These are phyloP conservation scores for Pampus argenteus DNA, from an alignment of 2,797 vertebrate species.

Conservation along the genomic window DNA sequence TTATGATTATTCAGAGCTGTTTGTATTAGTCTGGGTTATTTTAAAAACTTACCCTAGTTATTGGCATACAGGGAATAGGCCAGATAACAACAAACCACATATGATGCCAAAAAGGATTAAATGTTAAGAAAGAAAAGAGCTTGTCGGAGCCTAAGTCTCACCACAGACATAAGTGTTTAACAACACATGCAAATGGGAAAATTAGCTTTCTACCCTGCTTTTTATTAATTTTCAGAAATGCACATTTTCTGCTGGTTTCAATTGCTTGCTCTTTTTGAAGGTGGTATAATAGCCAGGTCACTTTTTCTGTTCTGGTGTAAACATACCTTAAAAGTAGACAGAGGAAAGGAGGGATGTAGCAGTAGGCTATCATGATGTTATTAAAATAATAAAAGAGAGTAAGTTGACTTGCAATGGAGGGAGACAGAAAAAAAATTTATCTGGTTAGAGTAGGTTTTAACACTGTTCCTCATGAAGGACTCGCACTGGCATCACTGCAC, in stretches of 20 bases:
- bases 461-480: conserved; percentile 39
- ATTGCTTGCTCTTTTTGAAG: background rate
- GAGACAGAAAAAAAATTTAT: conserved; percentile 27
- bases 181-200: conserved; percentile 10
- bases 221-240: conserved; percentile 4
- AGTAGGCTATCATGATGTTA: background rate
- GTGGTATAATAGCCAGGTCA: background rate
- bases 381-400: conserved; percentile 5
- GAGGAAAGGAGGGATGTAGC: background rate
- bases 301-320: background rate
- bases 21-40: conserved; percentile 36
- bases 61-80: conserved; percentile 5
- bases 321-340: conserved; percentile 14
- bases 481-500: conserved; percentile 44
- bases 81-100: conserved; percentile 31
- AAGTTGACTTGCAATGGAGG: conserved; percentile 4
- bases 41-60: conserved; percentile 2
- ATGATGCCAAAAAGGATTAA: conserved; percentile 30
- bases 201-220: background rate
- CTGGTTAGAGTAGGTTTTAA: conserved; percentile 40
- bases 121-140: conserved; percentile 5
- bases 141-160: conserved; percentile 6
- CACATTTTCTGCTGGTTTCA: background rate
- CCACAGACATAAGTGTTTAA: conserved; percentile 15
- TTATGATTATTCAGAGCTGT: conserved; percentile 18